Evolutionary conservation across 64 coral and sea anemone genomes (phyloP).

Genomic region (Dendronephthya gigantea): DNA sequence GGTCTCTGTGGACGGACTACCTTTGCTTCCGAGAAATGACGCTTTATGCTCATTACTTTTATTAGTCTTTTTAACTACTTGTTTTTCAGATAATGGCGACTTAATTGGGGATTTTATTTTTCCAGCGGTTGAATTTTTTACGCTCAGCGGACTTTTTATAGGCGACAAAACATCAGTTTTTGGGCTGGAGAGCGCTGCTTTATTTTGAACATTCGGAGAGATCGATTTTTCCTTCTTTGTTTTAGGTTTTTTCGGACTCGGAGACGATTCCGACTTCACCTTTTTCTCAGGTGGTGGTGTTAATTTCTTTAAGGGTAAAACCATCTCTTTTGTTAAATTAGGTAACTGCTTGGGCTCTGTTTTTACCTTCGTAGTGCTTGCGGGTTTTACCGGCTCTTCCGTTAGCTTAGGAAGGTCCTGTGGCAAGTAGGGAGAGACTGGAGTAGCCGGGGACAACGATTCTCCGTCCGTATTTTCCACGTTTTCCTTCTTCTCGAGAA

Average conservation of each 20-base stretch:
- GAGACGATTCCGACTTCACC: not conserved
- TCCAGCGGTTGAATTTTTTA: not conserved
- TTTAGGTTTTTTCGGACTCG: conserved; percentile 1
- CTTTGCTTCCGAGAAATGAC: not conserved
- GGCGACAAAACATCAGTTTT: not conserved
- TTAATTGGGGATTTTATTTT: not conserved
- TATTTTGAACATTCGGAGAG: not conserved
- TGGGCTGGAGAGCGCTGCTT: not conserved
- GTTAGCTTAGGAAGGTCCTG: not conserved
- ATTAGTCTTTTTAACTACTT: not conserved
- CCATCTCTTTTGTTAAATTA: not conserved
- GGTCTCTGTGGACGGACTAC: not conserved
- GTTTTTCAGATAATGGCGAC: not conserved
- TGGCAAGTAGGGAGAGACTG: conserved; percentile 1
- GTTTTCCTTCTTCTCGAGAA: conserved; percentile 11
- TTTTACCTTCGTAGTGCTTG: not conserved
- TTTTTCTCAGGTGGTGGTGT: not conserved
- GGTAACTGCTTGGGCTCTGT: not conserved
- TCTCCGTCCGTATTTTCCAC: conserved; percentile 2
- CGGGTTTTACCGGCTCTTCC: not conserved
- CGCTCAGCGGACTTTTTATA: not conserved
- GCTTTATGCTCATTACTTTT: not conserved
- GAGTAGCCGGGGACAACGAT: not conserved
- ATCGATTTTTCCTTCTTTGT: not conserved
- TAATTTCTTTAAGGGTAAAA: not conserved